Evolutionary conservation across 2,888 invertebrate species (phyloP), one percentile per base, ranked within the genome.

Genomic region (Standfussiana lucernea): DNA sequence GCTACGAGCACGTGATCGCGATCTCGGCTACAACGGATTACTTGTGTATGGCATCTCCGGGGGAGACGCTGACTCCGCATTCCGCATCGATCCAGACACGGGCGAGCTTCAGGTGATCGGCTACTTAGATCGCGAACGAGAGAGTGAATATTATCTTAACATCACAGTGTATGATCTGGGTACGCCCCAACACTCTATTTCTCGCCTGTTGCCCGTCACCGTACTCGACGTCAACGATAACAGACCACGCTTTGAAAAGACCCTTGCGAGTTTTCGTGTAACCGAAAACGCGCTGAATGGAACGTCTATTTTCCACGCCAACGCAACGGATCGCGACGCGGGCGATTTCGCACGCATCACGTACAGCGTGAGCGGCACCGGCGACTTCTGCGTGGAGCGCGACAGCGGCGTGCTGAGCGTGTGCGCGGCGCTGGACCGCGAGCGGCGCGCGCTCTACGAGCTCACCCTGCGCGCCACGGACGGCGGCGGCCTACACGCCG

Each of bases 181-280:
- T 0, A 97, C 97, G 80, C 99, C 99, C 0, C 98, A 98, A 87
- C 98, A 98, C 91, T 98, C 98, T 0, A 97, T 97, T 0, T 98
- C 98, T 0, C 97, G 98, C 81, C 97, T 98, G 86, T 96, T 98
- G 24, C 98, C 98, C 5, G 97, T 99, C 69, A 98, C 98, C 6
- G 97, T 99, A 11, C 95, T 98, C 28, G 99, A 99, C 93, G 98
- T 98, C 4, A 99, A 99, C 94, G 99, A 99, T 94, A 99, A 99
- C 93, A 97, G 98, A 5, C 99, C 99, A 0, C 97, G 98, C 86
- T 99, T 99, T 92, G 98, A 98, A 88, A 98, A 98, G 91, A 96
- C 98, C 0, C 95, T 98, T 59, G 98, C 99, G 1, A 98, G 98
- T 91, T 98, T 99, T 90, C 97, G 98, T 71, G 98, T 99, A 0